A percentile compares a stretch with the other conserved stretches of the same genome.
Evolutionary conservation across 2,113 vertebrate genomes (phyloP).

Genomic region (Capreolus pygargus): DNA sequence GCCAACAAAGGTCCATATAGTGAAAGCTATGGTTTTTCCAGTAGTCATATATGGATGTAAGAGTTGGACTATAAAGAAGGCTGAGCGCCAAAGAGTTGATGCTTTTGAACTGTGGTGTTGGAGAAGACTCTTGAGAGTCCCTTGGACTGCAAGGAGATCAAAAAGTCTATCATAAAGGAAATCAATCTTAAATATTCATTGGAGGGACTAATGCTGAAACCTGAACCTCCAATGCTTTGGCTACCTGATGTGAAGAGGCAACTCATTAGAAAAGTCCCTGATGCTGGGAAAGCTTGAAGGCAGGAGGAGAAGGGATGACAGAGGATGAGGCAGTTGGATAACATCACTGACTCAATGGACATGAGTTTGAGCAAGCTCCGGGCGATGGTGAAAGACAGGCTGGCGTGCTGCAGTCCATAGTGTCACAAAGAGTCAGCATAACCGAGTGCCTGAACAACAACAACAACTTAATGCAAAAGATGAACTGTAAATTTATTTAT

Average conservation of each 20-base stretch:
- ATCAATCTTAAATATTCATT: not conserved
- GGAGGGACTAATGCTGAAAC: not conserved
- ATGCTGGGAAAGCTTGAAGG: not conserved
- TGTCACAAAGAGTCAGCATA: not conserved
- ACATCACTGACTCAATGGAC: not conserved
- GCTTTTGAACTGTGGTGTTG: not conserved
- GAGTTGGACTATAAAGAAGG: not conserved
- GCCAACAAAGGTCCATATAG: not conserved
- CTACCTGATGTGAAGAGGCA: not conserved
- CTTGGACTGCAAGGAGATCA: not conserved
- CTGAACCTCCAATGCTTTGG: not conserved
- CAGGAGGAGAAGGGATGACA: not conserved
- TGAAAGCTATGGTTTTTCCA: not conserved
- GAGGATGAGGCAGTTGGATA: not conserved
- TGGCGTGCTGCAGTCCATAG: rapidly evolving
- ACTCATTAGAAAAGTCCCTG: not conserved
- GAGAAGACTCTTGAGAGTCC: not conserved
- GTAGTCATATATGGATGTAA: not conserved
- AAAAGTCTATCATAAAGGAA: not conserved
- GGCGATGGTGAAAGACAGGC: not conserved
- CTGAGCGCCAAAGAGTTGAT: not conserved
- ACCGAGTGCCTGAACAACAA: not conserved
- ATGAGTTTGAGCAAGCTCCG: not conserved
- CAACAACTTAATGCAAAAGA: not conserved
- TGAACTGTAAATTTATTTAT: not conserved